Percentiles rank a stretch among this genome's conserved stretches.
phyloP scores from a whole-genome alignment of 2,888 invertebrate genomes.

The Exephanes ischioxanthus region DNA sequence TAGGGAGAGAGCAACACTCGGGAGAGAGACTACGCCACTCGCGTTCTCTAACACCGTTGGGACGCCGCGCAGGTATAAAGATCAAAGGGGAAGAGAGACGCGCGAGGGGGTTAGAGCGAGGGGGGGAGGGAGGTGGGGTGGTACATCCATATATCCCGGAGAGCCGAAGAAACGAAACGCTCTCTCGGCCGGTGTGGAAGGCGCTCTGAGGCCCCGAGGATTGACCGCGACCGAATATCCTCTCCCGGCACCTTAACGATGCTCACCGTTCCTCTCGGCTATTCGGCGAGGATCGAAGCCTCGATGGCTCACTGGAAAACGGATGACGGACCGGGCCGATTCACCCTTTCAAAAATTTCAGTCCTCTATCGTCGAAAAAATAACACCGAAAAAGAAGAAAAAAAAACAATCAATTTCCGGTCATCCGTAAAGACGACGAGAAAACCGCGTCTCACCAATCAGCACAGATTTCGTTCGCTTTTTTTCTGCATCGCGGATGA shows the following conservation, averaged over 20 bases:
- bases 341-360: neutral
- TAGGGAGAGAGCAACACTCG: neutral
- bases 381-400: neutral
- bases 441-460: constrained; percentile 18
- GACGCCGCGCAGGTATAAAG: constrained; percentile 48
- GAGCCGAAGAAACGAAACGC: constrained; percentile 22
- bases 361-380: neutral
- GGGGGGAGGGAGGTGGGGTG: constrained; percentile 6
- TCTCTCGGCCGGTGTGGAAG: neutral
- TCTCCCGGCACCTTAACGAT: constrained; percentile 6
- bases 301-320: constrained; percentile 3
- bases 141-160: constrained; percentile 30
- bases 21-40: constrained; percentile 31
- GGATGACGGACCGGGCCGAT: neutral
- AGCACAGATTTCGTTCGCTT: constrained; percentile 5
- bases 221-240: constrained; percentile 35
- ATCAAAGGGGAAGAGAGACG: constrained; percentile 38
- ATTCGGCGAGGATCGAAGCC: neutral
- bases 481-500: neutral
- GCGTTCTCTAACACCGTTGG: constrained; percentile 46
- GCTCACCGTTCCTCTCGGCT: neutral
- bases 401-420: constrained; percentile 8
- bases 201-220: constrained; percentile 22
- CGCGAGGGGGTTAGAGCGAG: constrained; percentile 7
- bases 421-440: neutral